Evolutionary conservation across 2,888 invertebrate species (phyloP).

Genomic region (Leuctra nigra): DNA sequence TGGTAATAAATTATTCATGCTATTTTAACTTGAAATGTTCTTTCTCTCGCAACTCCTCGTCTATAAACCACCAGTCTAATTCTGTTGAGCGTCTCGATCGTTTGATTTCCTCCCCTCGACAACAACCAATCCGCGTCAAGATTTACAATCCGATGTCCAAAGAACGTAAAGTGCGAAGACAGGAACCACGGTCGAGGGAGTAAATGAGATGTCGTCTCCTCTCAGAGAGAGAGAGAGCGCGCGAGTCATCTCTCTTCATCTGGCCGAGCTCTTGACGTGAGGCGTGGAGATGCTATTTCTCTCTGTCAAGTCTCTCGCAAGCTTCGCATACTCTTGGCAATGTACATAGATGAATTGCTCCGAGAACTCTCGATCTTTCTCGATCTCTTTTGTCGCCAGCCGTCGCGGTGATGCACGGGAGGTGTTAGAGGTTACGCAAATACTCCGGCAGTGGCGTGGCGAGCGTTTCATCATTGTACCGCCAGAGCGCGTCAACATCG

Average conservation of each 20-base stretch:
- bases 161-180: conserved; percentile 43
- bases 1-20: too few species aligned
- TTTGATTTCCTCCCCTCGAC: conserved; percentile 3
- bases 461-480: too few species aligned
- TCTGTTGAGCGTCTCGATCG: too few species aligned
- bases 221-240: conserved; percentile 23
- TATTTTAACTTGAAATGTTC: too few species aligned
- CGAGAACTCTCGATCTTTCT: conserved; percentile 14
- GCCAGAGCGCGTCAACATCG: too few species aligned
- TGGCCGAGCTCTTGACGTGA: conserved; percentile 14
- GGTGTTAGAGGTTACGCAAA: conserved; percentile 7
- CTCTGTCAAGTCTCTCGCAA: conserved; percentile 13
- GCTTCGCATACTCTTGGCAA: not conserved
- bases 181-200: conserved; percentile 46
- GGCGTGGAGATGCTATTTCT: conserved; percentile 19
- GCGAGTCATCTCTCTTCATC: conserved; percentile 18
- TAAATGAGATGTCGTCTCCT: conserved; percentile 49
- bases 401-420: not conserved
- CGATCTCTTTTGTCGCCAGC: too few species aligned
- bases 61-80: too few species aligned
- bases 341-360: conserved; percentile 8
- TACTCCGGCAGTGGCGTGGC: too few species aligned
- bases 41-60: too few species aligned
- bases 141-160: conserved; percentile 15
- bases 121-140: not conserved